A percentile compares a stretch with the other conserved stretches of the same genome.
phyloP scores from a whole-genome alignment of 2,888 invertebrate genomes.

The Strigamia transsilvanica region DNA sequence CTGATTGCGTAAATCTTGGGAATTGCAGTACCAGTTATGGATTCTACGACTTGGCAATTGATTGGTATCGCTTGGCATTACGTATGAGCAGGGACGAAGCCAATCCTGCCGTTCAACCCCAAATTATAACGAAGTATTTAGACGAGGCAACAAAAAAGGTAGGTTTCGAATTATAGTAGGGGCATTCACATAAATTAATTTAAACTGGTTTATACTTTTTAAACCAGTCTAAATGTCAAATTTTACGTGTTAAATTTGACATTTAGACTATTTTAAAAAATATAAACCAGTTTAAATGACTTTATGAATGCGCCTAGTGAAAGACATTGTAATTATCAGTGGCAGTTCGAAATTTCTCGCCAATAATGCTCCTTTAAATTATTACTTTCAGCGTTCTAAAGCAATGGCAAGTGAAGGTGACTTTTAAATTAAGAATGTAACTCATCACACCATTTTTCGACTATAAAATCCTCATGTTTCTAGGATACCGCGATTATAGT shows the following conservation, averaged over 20 bases:
- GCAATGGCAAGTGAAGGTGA: constrained; percentile 1
- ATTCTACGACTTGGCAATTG: constrained; percentile 61
- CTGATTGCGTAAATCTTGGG: constrained; percentile 63
- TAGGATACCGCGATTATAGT: background rate
- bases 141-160: background rate
- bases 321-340: too few species aligned
- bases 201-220: too few species aligned
- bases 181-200: too few species aligned
- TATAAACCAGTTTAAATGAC: too few species aligned
- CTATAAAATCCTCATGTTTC: background rate
- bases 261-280: too few species aligned
- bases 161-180: background rate
- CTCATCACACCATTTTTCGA: background rate
- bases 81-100: constrained; percentile 60
- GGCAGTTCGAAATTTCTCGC: too few species aligned
- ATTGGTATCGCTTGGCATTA: constrained; percentile 63
- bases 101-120: constrained; percentile 56
- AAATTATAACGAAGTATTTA: background rate
- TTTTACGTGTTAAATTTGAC: too few species aligned
- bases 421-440: background rate
- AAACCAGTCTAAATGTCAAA: too few species aligned
- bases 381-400: background rate
- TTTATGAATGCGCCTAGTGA: too few species aligned
- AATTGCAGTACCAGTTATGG: constrained; percentile 62
- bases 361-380: background rate